Base-by-base conservation (phyloP, 2,888 invertebrate species). In the Pseudococcus jackbeardsleyi region DNA sequence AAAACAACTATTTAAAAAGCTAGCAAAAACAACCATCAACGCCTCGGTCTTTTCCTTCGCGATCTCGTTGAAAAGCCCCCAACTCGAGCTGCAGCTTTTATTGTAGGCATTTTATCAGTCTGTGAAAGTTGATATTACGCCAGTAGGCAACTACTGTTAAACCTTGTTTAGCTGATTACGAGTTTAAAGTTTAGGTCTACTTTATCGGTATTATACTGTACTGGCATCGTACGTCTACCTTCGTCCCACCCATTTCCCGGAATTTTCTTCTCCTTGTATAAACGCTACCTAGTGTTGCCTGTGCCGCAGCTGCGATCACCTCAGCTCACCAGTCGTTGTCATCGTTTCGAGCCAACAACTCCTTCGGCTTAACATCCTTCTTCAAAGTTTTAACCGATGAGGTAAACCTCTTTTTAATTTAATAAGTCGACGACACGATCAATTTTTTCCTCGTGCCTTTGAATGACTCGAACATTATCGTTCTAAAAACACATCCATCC, bases 1-100 rank as follows among this genome's bases (percentile, higher is more conserved):
- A 72, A 72, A 72, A 68, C 68, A 72, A 72, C 72, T 72, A 72
- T 72, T 72, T 72, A 72, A 72, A 72, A 72, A 72, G 72, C 72
- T 72, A 72, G 72, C 72, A 72, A 72, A 72, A 72, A 72, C 72
- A 72, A 26, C 72, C 72, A 72, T 72, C 72, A 72, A 72, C 72
- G 72, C 72, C 72, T 72, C 33, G 0, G 33, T 72, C 17, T 72
- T 39, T 72, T 72, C 8, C 64, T 22, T 9, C 22, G 64, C 64
- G 12, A 42, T 42, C 42, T 64, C 64, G 72, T 72, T 33, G 17
- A 72, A 72, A 72, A 72, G 72, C 72, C 39, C 68, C 22, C 68
- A 15, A 72, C 33, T 72, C 72, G 72, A 33, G 72, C 72, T 17
- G 72, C 11, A 72, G 72, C 72, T 72, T 72, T 72, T 72, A 72